Evolutionary conservation across 2,888 invertebrate species (phyloP).

Genomic region (Macrophya alboannulata): DNA sequence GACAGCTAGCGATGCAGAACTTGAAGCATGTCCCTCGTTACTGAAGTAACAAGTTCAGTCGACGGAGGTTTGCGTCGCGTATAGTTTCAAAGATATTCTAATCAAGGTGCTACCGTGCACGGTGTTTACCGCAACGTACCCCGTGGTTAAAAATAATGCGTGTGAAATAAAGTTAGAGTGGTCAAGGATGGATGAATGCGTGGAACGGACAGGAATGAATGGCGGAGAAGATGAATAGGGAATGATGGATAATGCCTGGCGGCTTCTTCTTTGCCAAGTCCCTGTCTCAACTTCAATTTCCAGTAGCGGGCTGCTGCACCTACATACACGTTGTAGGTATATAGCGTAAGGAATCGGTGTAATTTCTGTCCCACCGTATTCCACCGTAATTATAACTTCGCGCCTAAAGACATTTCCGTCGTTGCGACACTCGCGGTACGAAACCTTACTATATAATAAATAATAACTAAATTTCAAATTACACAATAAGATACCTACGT

Average conservation of each 20-base stretch:
- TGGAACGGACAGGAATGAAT: slow-evolving; percentile 59
- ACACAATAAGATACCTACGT: background rate
- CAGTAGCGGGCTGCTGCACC: slow-evolving; percentile 39
- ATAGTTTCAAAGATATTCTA: slow-evolving; percentile 57
- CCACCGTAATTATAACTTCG: slow-evolving; percentile 47
- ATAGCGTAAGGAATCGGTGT: slow-evolving; percentile 44
- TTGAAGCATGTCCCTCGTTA: slow-evolving; percentile 38
- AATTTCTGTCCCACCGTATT: slow-evolving; percentile 49
- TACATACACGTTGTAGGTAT: background rate
- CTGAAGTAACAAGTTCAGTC: slow-evolving; percentile 30
- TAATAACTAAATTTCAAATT: slow-evolving; percentile 26
- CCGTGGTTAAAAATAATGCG: slow-evolving; percentile 59
- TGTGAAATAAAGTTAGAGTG: slow-evolving; percentile 58
- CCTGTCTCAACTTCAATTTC: slow-evolving; percentile 53
- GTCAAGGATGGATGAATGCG: slow-evolving; percentile 58
- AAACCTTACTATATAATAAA: slow-evolving; percentile 18
- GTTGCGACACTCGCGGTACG: background rate
- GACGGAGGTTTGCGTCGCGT: slow-evolving; percentile 1
- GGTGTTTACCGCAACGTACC: slow-evolving; percentile 56
- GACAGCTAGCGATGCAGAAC: background rate
- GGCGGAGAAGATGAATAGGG: slow-evolving; percentile 56
- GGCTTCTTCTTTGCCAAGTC: slow-evolving; percentile 56
- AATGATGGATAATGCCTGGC: slow-evolving; percentile 58
- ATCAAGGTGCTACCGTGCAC: slow-evolving; percentile 54
- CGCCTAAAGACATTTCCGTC: slow-evolving; percentile 41